A percentile compares a stretch with the other conserved stretches of the same genome.
Evolutionary conservation across 2,113 vertebrate species (phyloP).

Genomic region (Pipra filicauda): DNA sequence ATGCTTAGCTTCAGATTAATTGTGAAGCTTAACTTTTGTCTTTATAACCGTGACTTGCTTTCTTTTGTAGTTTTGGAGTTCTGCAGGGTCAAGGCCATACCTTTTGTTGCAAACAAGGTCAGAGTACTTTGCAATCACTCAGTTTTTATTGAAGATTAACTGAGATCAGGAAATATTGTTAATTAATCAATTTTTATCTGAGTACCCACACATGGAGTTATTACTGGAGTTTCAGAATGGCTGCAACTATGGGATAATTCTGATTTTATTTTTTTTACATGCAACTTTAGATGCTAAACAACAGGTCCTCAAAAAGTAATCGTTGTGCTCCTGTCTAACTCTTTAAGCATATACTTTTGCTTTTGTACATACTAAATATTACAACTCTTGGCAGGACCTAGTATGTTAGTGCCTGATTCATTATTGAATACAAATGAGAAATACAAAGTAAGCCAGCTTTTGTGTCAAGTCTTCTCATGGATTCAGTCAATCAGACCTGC

Average conservation of each 20-base stretch:
- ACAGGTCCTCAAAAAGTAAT: not conserved
- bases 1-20: not conserved
- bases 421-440: not conserved
- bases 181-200: conserved; percentile 16
- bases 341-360: not conserved
- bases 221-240: not conserved
- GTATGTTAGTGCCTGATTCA: not conserved
- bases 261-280: not conserved
- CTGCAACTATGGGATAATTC: not conserved
- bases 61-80: not conserved
- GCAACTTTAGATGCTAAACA: not conserved
- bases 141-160: not conserved
- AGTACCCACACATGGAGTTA: not conserved
- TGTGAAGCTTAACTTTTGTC: not conserved
- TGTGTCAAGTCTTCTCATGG: not conserved
- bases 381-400: not conserved
- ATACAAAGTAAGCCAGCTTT: not conserved
- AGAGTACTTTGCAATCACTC: not conserved
- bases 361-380: not conserved
- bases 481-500: not conserved
- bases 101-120: not conserved
- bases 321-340: not conserved
- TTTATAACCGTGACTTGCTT: not conserved
- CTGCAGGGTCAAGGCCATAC: not conserved
- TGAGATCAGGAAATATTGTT: not conserved